Conservation (phyloP, 1,140 invertebrate species). For the Drosophila busckii region DNA sequence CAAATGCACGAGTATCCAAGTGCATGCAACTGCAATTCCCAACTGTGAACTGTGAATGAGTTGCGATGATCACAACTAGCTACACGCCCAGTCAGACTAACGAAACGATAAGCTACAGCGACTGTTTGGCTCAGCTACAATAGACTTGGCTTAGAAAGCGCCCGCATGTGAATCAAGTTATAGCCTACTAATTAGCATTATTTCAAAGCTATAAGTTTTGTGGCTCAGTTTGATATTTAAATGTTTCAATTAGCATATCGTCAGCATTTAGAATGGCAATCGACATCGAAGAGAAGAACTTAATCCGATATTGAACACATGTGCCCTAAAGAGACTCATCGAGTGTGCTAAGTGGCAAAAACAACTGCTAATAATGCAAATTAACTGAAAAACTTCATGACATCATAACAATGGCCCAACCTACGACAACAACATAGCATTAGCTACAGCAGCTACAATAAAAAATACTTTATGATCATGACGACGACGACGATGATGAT, state of each 20-base stretch:
- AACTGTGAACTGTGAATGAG: conserved; percentile 25
- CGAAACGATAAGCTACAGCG: background rate
- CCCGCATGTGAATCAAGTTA: no score
- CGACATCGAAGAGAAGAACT: background rate
- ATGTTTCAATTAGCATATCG: no score
- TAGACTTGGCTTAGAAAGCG: no score
- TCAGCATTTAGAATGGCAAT: background rate
- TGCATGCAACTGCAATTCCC: conserved; percentile 48
- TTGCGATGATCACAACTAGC: conserved; percentile 17
- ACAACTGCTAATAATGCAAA: conserved; percentile 58
- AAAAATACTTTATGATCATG: conserved; percentile 20
- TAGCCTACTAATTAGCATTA: no score
- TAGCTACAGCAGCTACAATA: conserved; percentile 9
- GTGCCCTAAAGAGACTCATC: background rate
- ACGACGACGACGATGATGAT: conserved; percentile 25
- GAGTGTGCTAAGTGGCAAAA: conserved; percentile 8
- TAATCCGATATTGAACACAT: background rate
- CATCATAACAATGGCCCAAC: conserved; percentile 57
- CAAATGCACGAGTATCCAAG: conserved; percentile 17
- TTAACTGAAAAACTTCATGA: conserved; percentile 59
- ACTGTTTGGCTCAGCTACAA: conserved; percentile 2
- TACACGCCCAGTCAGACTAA: background rate
- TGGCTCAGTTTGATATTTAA: no score
- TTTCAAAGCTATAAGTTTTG: no score
- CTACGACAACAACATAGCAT: conserved; percentile 56